Evolutionary conservation across 1,140 invertebrate genomes (phyloP).

Genomic region (Aricia agestis): DNA sequence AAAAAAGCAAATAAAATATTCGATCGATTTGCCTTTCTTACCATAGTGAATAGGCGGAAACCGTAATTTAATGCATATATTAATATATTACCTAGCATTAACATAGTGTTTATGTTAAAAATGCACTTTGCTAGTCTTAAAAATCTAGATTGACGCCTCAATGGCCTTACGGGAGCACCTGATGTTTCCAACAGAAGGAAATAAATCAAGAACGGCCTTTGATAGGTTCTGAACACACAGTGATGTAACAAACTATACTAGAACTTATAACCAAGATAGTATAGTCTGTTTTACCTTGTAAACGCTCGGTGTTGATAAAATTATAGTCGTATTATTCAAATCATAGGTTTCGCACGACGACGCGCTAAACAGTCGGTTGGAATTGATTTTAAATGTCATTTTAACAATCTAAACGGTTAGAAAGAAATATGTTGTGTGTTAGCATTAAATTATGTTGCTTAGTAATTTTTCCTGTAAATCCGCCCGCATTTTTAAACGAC

Average conservation of each 20-base stretch:
- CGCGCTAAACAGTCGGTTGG: conserved; percentile 29
- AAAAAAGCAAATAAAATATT: neutral
- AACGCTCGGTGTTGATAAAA: neutral
- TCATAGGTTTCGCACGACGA: conserved; percentile 18
- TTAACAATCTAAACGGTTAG: neutral
- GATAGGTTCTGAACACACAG: neutral
- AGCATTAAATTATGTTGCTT: neutral
- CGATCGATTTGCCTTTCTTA: neutral
- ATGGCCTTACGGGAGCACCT: conserved; percentile 23
- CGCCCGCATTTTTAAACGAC: too few species aligned
- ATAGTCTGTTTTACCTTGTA: neutral
- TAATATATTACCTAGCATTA: conserved; percentile 12
- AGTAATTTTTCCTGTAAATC: too few species aligned
- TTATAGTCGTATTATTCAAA: conserved; percentile 1
- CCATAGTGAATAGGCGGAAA: neutral
- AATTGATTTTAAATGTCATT: conserved; percentile 27
- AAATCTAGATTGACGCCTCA: conserved; percentile 31
- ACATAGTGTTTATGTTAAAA: conserved; percentile 26
- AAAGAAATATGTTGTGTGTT: neutral
- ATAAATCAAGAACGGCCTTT: conserved; percentile 23
- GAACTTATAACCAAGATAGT: neutral
- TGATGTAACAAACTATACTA: neutral
- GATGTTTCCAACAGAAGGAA: conserved; percentile 19
- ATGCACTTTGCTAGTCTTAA: conserved; percentile 24
- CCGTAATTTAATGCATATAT: neutral